phyloP scores from a whole-genome alignment of 37 sponge, comb jelly and placozoan genomes.

The Eunapius fragilis region DNA sequence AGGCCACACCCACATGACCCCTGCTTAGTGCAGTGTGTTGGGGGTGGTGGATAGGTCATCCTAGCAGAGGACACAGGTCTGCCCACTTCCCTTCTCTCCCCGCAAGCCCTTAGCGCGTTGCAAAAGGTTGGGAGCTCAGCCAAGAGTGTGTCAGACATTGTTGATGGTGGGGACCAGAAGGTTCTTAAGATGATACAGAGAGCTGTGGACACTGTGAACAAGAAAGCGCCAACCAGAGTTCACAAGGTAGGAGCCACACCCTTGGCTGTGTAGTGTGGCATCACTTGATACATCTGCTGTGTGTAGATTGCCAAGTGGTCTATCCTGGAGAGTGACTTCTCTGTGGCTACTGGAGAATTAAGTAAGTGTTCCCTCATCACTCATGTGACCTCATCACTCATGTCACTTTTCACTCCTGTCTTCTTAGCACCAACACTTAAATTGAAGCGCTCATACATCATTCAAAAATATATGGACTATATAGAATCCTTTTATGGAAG shows the following conservation, averaged over 20 bases:
- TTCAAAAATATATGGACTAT: constrained; percentile 66
- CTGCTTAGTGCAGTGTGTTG: neutral
- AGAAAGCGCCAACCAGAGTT: constrained; percentile 39
- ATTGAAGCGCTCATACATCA: constrained; percentile 63
- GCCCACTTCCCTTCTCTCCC: constrained; percentile 51
- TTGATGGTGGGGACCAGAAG: constrained; percentile 33
- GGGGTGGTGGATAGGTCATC: constrained; percentile 35
- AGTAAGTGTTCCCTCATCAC: constrained; percentile 47
- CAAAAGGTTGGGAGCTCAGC: constrained; percentile 52
- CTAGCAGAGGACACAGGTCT: constrained; percentile 56
- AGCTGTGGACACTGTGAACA: constrained; percentile 75
- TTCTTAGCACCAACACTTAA: constrained; percentile 81
- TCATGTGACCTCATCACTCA: neutral
- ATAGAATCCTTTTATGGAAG: constrained; percentile 71
- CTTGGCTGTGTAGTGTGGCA: neutral
- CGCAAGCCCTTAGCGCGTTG: constrained; percentile 34
- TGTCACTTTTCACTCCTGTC: neutral
- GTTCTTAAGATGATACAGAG: constrained; percentile 80
- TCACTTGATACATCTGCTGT: neutral
- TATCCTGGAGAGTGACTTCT: constrained; percentile 76
- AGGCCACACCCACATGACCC: neutral
- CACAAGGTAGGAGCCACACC: constrained; percentile 70
- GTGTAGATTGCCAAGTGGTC: constrained; percentile 77
- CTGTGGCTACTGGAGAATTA: constrained; percentile 78
- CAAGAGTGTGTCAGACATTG: constrained; percentile 62